These are phyloP conservation scores for Dolomedes plantarius DNA, from an alignment of 2,888 invertebrate species.

Conservation along the genomic window DNA sequence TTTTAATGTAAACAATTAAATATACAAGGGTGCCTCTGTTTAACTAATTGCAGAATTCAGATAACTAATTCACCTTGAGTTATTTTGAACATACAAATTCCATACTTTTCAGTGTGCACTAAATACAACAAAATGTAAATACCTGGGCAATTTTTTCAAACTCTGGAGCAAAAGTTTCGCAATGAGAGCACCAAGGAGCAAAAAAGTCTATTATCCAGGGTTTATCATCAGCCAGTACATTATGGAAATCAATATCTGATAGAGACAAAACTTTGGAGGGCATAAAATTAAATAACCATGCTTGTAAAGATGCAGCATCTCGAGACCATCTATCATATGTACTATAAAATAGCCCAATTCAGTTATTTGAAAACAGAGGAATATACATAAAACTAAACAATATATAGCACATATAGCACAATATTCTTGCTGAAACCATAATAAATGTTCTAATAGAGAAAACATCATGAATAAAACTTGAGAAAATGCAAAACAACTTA, in stretches of 20 bases:
- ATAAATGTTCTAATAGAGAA: too few species aligned
- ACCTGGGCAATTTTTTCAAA: constrained; percentile 83
- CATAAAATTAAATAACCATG: constrained; percentile 82
- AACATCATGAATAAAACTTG: too few species aligned
- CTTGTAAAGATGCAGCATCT: constrained; percentile 81
- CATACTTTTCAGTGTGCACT: too few species aligned
- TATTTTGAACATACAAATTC: too few species aligned
- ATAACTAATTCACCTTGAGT: too few species aligned
- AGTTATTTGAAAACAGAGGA: neutral
- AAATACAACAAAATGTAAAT: too few species aligned
- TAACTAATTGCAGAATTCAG: too few species aligned
- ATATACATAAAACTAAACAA: too few species aligned
- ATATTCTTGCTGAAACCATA: neutral
- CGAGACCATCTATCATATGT: constrained; percentile 81
- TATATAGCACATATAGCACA: neutral
- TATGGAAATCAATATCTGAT: constrained; percentile 78
- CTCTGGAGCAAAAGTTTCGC: constrained; percentile 81
- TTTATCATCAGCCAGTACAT: constrained; percentile 79
- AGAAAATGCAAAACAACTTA: too few species aligned
- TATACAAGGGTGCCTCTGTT: too few species aligned
- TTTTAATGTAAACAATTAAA: too few species aligned
- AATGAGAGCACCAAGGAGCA: constrained; percentile 80
- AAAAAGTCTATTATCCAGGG: constrained; percentile 79
- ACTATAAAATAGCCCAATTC: constrained; percentile 77
- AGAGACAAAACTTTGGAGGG: constrained; percentile 80